Percentiles rank a stretch among this genome's conserved stretches.
phyloP scores from a whole-genome alignment of 2,113 vertebrate genomes.

The Taurulus bubalis region DNA sequence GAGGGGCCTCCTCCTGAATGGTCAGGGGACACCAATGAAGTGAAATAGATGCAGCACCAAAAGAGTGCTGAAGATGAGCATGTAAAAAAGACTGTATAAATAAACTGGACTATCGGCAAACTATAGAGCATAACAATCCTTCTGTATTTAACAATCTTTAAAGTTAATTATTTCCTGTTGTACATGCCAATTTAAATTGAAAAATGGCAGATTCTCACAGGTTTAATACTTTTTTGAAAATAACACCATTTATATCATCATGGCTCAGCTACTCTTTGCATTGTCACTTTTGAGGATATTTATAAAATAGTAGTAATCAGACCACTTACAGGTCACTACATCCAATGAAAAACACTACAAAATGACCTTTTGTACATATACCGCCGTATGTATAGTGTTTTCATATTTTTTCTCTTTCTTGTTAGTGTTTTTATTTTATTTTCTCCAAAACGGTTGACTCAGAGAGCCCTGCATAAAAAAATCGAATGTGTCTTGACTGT shows the following conservation, averaged over 20 bases:
- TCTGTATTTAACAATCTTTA: not conserved
- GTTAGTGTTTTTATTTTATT: too few species aligned
- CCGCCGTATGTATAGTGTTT: too few species aligned
- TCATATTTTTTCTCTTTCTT: too few species aligned
- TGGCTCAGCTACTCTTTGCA: not conserved
- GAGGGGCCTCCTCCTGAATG: slow-evolving; percentile 78
- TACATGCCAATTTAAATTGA: not conserved
- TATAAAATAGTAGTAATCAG: not conserved
- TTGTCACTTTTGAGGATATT: not conserved
- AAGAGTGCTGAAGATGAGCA: slow-evolving; percentile 46
- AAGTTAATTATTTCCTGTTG: not conserved
- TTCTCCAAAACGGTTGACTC: too few species aligned
- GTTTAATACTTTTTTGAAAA: not conserved
- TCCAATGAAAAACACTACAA: too few species aligned
- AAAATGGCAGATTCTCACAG: not conserved
- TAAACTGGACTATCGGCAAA: not conserved
- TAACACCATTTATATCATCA: not conserved
- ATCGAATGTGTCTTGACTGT: too few species aligned
- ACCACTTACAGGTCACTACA: not conserved
- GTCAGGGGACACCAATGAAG: slow-evolving; percentile 78
- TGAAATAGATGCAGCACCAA: slow-evolving; percentile 74
- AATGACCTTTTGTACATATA: too few species aligned
- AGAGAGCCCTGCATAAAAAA: too few species aligned
- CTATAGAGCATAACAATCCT: slow-evolving; percentile 5
- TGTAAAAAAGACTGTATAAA: slow-evolving; percentile 8